Conservation (phyloP, 2,113 vertebrate genomes). For the Echinops telfairi region DNA sequence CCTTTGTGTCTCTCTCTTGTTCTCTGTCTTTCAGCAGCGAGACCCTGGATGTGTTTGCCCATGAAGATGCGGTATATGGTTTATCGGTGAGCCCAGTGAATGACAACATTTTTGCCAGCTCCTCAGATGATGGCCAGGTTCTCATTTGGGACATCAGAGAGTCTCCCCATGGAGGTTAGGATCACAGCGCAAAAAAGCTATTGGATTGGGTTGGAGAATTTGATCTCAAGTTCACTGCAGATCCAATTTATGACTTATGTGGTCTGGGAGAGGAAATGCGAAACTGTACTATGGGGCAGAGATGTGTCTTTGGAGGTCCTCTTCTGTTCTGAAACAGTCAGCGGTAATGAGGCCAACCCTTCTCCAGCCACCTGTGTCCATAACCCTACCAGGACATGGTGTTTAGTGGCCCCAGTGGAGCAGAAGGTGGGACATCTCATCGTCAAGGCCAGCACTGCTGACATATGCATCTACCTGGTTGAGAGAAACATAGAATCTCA, state of each 20-base stretch:
- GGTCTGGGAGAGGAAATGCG: neutral
- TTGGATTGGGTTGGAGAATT: slow-evolving; percentile 46
- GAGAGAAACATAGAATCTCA: slow-evolving; percentile 19
- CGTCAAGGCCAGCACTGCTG: neutral
- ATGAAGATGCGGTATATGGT: slow-evolving; percentile 99
- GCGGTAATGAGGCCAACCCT: neutral
- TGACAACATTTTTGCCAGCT: slow-evolving; percentile 98
- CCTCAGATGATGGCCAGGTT: slow-evolving; percentile 97
- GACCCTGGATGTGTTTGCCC: slow-evolving; percentile 97
- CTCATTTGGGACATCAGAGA: slow-evolving; percentile 99
- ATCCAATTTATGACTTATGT: slow-evolving; percentile 21
- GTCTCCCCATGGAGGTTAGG: slow-evolving; percentile 95
- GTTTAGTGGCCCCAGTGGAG: neutral
- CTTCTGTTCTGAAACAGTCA: neutral
- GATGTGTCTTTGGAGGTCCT: slow-evolving; percentile 3
- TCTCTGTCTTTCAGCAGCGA: slow-evolving; percentile 89
- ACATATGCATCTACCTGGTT: slow-evolving; percentile 24
- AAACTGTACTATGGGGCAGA: neutral
- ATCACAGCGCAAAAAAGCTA: slow-evolving; percentile 17
- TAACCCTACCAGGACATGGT: neutral
- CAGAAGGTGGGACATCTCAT: neutral
- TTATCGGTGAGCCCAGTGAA: slow-evolving; percentile 98
- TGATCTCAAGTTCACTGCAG: neutral
- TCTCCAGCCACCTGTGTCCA: neutral
- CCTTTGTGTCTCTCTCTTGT: slow-evolving; percentile 73